Evolutionary conservation across 2,888 invertebrate species (phyloP).

Genomic region (Entomobrya multifasciata): DNA sequence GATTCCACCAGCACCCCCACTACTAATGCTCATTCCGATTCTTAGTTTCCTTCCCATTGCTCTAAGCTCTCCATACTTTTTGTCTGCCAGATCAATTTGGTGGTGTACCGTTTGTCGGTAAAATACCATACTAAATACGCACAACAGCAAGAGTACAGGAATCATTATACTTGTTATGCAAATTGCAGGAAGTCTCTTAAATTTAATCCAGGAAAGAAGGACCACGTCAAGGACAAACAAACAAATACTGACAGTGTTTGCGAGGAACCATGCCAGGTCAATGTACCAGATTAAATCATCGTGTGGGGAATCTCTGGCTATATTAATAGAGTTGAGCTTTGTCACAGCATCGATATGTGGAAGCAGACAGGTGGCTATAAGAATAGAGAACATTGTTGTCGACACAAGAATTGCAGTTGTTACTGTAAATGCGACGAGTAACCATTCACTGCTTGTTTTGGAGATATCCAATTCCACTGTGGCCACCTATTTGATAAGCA

Average conservation of each 20-base stretch:
- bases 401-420: slow-evolving; percentile 71
- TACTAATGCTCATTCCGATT: slow-evolving; percentile 58
- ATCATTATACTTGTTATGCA: slow-evolving; percentile 76
- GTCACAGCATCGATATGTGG: slow-evolving; percentile 78
- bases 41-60: slow-evolving; percentile 64
- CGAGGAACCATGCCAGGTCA: slow-evolving; percentile 78
- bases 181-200: slow-evolving; percentile 74
- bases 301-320: slow-evolving; percentile 76
- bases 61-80: slow-evolving; percentile 73
- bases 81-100: slow-evolving; percentile 72
- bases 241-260: slow-evolving; percentile 77
- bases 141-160: slow-evolving; percentile 76
- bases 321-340: slow-evolving; percentile 68
- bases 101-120: slow-evolving; percentile 77
- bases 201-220: slow-evolving; percentile 78
- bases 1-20: slow-evolving; percentile 35
- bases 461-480: slow-evolving; percentile 79
- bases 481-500: too few species aligned
- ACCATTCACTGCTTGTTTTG: slow-evolving; percentile 77
- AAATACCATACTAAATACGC: slow-evolving; percentile 77
- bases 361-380: slow-evolving; percentile 78
- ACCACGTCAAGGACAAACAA: slow-evolving; percentile 78
- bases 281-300: slow-evolving; percentile 77
- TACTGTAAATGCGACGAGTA: slow-evolving; percentile 77
- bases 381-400: slow-evolving; percentile 74